Percentiles rank a stretch among this genome's conserved stretches.
Conservation (phyloP, 2,113 vertebrate genomes). For the Marmota flaviventris region DNA sequence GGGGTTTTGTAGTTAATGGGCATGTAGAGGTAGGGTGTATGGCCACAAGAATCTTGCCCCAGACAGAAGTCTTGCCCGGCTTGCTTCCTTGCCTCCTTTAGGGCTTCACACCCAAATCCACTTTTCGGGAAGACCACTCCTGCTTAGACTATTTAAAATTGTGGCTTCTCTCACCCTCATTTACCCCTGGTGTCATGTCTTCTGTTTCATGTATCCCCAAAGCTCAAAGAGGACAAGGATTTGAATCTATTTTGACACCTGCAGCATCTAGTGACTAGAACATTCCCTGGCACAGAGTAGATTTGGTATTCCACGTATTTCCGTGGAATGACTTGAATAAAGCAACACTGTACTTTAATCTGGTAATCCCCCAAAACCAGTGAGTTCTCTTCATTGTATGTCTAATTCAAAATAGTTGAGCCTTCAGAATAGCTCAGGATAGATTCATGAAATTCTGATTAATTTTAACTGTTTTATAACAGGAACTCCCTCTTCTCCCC, state of each 20-base stretch:
- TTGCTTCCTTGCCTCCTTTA: not conserved
- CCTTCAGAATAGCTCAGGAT: not conserved
- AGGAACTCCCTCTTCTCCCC: not conserved
- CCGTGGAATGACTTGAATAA: constrained; percentile 2
- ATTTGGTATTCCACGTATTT: not conserved
- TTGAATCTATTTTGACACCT: not conserved
- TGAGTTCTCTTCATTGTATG: not conserved
- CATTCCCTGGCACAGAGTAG: not conserved
- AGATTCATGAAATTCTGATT: not conserved
- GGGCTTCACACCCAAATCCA: not conserved
- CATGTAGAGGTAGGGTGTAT: too few relatives aligned
- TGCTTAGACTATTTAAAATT: not conserved
- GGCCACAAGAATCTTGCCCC: not conserved
- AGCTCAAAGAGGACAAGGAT: not conserved
- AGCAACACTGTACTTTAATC: not conserved
- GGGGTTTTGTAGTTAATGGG: not conserved
- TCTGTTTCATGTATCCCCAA: not conserved
- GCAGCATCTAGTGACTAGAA: not conserved
- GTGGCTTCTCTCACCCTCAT: not conserved
- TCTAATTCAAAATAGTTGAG: not conserved
- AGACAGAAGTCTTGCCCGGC: too few relatives aligned
- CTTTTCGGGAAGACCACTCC: not conserved
- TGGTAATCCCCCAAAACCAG: not conserved
- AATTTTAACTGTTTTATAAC: not conserved
- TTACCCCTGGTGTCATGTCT: not conserved